These are phyloP conservation scores for Malurus melanocephalus DNA, from an alignment of 2,113 vertebrate species.

Conservation along the genomic window DNA sequence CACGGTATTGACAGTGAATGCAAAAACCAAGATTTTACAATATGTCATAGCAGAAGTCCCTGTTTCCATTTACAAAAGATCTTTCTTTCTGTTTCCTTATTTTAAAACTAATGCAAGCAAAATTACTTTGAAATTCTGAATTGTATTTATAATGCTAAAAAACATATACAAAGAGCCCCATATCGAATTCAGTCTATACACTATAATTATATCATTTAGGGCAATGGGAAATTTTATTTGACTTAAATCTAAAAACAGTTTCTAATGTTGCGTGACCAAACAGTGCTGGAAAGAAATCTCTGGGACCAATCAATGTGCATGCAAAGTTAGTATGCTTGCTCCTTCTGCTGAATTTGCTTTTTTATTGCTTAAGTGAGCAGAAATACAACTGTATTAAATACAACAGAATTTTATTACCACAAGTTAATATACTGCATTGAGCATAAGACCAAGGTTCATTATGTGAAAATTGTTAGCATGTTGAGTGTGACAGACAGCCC, in stretches of 20 bases:
- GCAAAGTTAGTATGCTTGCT: conserved; percentile 9
- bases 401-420: conserved; percentile 40
- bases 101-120: neutral
- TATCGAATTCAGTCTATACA: neutral
- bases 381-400: conserved; percentile 44
- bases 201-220: neutral
- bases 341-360: conserved; percentile 63
- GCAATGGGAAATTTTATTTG: conserved; percentile 10
- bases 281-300: conserved; percentile 36
- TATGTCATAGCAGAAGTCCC: neutral
- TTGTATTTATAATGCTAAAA: conserved; percentile 3
- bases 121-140: neutral
- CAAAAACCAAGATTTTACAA: neutral
- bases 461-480: conserved; percentile 17
- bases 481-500: conserved; percentile 4
- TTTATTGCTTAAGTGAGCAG: conserved; percentile 59
- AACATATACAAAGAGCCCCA: neutral
- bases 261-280: conserved; percentile 41
- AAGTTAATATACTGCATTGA: conserved; percentile 17
- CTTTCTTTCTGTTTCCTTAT: neutral
- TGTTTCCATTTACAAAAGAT: neutral
- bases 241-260: conserved; percentile 12
- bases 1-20: neutral
- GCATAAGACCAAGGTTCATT: conserved; percentile 18
- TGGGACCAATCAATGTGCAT: conserved; percentile 48